phyloP scores from a whole-genome alignment of 1,140 invertebrate genomes.

The Sycophaga agraensis region DNA sequence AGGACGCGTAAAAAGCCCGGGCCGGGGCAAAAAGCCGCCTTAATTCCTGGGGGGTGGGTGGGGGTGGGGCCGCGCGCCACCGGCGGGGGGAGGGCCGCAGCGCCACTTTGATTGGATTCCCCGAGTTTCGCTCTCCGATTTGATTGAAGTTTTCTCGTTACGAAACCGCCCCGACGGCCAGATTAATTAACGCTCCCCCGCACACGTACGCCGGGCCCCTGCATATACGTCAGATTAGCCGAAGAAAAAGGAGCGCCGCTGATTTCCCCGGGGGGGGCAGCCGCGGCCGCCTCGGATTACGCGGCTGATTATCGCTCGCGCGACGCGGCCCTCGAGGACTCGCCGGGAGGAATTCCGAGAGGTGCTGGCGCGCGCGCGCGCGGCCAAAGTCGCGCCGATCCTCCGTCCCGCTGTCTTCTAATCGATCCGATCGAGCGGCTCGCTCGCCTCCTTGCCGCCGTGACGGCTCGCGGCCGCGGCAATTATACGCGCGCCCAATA shows the following conservation, averaged over 20 bases:
- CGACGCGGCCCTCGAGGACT: too few species aligned
- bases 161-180: neutral
- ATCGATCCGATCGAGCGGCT: neutral
- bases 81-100: too few species aligned
- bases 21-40: neutral
- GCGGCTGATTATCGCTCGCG: too few species aligned
- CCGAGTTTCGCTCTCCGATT: slow-evolving; percentile 6
- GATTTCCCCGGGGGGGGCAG: neutral
- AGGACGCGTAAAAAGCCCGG: too few species aligned
- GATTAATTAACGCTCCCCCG: slow-evolving; percentile 3
- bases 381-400: too few species aligned
- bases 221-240: slow-evolving; percentile 13
- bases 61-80: neutral
- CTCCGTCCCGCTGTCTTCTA: neutral
- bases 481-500: too few species aligned
- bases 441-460: too few species aligned
- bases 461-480: too few species aligned
- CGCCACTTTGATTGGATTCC: slow-evolving; percentile 15
- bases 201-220: neutral
- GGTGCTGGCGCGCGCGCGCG: neutral
- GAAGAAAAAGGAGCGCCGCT: neutral
- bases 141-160: slow-evolving; percentile 24
- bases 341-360: neutral
- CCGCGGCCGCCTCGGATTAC: too few species aligned
- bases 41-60: neutral